Percentiles rank a stretch among this genome's conserved stretches.
phyloP scores from a whole-genome alignment of 2,888 invertebrate genomes.

The Tineola bisselliella region DNA sequence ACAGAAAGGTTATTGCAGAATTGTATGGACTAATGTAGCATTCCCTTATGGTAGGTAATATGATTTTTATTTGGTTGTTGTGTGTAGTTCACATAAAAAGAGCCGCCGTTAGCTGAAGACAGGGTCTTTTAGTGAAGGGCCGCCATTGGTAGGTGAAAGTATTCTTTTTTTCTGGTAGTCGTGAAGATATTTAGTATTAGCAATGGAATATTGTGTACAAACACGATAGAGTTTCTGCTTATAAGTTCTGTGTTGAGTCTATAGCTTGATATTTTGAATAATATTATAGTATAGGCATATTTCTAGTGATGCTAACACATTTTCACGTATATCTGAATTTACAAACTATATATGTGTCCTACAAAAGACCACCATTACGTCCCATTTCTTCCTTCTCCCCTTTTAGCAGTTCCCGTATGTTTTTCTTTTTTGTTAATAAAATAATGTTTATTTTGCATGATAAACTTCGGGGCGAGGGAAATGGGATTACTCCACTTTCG shows the following conservation, averaged over 20 bases:
- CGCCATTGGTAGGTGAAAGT: neutral
- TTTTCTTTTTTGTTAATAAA: neutral
- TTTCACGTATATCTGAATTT: too few species aligned
- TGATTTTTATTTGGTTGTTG: neutral
- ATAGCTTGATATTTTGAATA: too few species aligned
- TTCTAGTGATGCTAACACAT: too few species aligned
- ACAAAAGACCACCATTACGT: too few species aligned
- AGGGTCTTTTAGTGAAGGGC: neutral
- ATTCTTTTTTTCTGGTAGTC: neutral
- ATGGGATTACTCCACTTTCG: constrained; percentile 22
- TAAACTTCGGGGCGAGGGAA: constrained; percentile 36
- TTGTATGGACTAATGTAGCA: neutral
- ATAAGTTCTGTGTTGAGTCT: too few species aligned
- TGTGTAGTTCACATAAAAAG: neutral
- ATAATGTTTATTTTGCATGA: constrained; percentile 51
- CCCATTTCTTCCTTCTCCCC: too few species aligned
- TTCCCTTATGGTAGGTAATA: neutral
- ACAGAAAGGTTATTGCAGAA: neutral
- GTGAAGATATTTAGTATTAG: neutral
- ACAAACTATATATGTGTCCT: too few species aligned
- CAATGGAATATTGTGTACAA: too few species aligned
- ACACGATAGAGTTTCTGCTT: too few species aligned
- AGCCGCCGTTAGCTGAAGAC: neutral
- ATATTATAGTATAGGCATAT: too few species aligned
- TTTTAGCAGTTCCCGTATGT: too few species aligned